Evolutionary conservation across 2,113 vertebrate genomes (phyloP).

Genomic region (Archilochus colubris): DNA sequence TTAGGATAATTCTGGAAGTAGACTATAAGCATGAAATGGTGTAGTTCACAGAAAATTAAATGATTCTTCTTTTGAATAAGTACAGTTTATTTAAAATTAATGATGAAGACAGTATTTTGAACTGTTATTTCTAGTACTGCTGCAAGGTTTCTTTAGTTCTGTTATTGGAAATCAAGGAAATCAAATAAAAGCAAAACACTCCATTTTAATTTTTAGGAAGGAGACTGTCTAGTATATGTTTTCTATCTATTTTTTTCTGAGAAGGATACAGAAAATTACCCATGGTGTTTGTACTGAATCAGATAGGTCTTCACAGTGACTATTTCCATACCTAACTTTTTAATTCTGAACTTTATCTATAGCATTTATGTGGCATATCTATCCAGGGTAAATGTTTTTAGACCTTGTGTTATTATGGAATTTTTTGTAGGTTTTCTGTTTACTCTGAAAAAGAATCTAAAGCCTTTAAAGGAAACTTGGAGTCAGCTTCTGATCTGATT

Average conservation of each 20-base stretch:
- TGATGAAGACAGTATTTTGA: background rate
- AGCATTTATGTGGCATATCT: background rate
- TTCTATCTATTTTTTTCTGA: background rate
- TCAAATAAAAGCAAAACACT: background rate
- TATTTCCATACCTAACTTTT: background rate
- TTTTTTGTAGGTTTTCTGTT: background rate
- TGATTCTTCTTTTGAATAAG: background rate
- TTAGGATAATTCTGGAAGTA: background rate
- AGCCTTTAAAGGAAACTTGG: background rate
- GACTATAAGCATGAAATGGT: background rate
- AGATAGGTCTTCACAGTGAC: background rate
- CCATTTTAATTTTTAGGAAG: background rate
- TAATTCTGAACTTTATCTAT: background rate
- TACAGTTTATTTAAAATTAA: background rate
- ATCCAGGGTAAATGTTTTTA: background rate
- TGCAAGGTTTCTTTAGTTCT: background rate
- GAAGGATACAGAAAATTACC: background rate
- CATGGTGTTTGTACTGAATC: background rate
- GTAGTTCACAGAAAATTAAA: background rate
- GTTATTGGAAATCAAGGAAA: background rate
- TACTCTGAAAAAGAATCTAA: background rate
- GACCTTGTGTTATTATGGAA: background rate
- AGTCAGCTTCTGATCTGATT: background rate
- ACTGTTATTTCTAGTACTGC: background rate
- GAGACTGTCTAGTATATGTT: background rate